Evolutionary conservation across 2,113 vertebrate species (phyloP).

Genomic region (Paedocypris sp.): DNA sequence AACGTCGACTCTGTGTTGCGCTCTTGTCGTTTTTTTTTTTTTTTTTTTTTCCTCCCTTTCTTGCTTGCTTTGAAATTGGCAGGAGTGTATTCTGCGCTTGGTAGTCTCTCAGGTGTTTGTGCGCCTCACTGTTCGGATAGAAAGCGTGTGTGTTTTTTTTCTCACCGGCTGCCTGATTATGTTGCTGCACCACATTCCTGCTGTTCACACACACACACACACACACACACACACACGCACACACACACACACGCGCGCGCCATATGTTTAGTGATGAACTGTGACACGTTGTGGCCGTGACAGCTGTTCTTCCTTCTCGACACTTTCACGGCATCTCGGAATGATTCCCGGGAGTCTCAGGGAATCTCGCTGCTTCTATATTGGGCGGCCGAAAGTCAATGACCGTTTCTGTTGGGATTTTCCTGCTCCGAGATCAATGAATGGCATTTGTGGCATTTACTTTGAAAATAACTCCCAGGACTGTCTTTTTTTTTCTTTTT

Average conservation of each 20-base stretch:
- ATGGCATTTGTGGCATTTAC: no score
- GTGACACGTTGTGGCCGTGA: background rate
- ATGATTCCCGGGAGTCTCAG: background rate
- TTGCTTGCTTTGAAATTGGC: background rate
- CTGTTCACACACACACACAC: no score
- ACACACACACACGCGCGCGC: no score
- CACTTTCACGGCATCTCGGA: background rate
- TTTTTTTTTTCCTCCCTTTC: background rate
- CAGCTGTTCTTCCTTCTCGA: background rate
- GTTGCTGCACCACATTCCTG: background rate
- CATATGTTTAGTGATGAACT: conserved; percentile 8
- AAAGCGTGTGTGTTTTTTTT: background rate
- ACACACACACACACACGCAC: no score
- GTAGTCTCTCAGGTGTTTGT: background rate
- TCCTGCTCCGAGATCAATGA: no score
- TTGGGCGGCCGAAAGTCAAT: no score
- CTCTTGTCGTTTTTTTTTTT: no score
- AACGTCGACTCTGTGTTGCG: no score
- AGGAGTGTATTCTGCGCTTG: background rate
- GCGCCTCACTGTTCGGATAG: background rate
- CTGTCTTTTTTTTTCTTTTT: no score
- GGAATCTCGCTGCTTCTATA: no score
- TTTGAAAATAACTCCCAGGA: no score
- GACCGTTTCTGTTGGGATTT: no score
- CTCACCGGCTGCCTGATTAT: background rate